Conservation (phyloP, 2,888 invertebrate species). For the Pimpla rufipes region DNA sequence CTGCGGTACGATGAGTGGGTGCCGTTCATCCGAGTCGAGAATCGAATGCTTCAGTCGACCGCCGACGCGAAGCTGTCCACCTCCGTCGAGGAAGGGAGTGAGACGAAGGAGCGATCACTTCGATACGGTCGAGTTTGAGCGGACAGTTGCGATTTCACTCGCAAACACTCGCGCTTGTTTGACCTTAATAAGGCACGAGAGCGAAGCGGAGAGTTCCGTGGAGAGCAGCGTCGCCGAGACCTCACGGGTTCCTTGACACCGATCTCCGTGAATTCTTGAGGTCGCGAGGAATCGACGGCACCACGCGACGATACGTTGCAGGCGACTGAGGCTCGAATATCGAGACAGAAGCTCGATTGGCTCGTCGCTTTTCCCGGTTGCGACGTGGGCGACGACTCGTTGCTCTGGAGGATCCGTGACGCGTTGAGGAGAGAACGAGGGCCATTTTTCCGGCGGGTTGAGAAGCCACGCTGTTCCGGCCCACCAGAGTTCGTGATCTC, state of each 20-base stretch:
- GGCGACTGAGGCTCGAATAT: background rate
- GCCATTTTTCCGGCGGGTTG: background rate
- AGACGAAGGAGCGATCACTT: constrained; percentile 1
- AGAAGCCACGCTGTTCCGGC: background rate
- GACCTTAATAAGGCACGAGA: background rate
- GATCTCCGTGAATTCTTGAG: background rate
- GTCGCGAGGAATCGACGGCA: constrained; percentile 11
- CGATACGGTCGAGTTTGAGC: background rate
- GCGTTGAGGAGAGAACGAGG: too few species aligned
- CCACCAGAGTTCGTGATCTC: background rate
- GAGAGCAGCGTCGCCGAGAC: background rate
- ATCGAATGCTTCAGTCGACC: constrained; percentile 11
- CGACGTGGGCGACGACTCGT: background rate
- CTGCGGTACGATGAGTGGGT: background rate
- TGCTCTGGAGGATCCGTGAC: background rate
- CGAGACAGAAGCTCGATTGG: background rate
- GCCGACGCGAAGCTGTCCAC: background rate
- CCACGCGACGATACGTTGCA: background rate
- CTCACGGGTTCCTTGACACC: background rate
- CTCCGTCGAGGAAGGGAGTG: constrained; percentile 3
- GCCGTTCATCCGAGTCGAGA: background rate
- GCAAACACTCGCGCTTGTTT: background rate
- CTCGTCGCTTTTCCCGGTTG: background rate
- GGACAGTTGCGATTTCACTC: background rate
- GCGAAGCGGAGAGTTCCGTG: background rate